Base-by-base conservation (phyloP, 1,140 invertebrate genomes). In the Drosophila sp. region DNA sequence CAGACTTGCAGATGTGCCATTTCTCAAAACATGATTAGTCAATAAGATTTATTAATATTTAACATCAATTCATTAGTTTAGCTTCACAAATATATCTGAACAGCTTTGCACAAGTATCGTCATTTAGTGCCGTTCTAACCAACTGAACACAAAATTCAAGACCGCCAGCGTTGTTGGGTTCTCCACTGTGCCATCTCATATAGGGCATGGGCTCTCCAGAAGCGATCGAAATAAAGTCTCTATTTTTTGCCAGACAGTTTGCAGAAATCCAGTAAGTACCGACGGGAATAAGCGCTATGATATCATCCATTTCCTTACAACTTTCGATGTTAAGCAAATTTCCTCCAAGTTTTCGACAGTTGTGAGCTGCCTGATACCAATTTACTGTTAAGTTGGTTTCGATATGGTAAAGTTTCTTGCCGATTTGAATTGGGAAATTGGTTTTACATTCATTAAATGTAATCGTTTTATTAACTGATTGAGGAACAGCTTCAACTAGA, bases 261-360 rank as follows among this genome's bases (percentile, higher is more conserved):
- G 7, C 53, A 21, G 69, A 72, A 11, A 16, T 65, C 69, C 69
- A 72, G n/a, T 27, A 72, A 7, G n/a, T 4, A 14, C 0, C 2
- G 1, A 2, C 0, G 2, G 45, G 53, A 0, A 57, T 13, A 21
- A 27, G 0, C 9, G 16, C 4, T 32, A 66, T 4, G 5, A 72
- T 6, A 1, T 6, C 16, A 51, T 45, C 53, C 62, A 51, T 66
- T 66, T 72, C 69, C 2, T 7, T 0, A 5, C 21, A 45, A 9
- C 27, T 66, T 32, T 72, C 69, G 4, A 72, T 41, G 38, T 72
- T 72, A 0, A 58, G 16, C 16, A 72, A 53, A 4, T 72, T 32
- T 21, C 69, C 69, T 2, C 69, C 62, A 38, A 66, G 2, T 16
- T 53, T 6, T 1, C 69, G 53, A 18, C 62, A 66, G 13, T n/a